These are phyloP conservation scores for Drosophila flavopinicola DNA, from an alignment of 2,888 invertebrate genomes.

Conservation along the genomic window DNA sequence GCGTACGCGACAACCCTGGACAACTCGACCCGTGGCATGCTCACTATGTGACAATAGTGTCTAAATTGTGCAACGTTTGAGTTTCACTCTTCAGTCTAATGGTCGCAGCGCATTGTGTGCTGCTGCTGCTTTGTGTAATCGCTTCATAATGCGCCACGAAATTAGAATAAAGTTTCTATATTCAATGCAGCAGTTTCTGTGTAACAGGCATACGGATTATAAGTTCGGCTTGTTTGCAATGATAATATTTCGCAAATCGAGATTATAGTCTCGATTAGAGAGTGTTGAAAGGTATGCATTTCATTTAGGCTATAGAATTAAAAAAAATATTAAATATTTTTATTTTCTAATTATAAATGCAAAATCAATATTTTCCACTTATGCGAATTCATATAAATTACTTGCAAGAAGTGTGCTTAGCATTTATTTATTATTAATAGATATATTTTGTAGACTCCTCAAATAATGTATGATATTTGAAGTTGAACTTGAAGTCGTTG, in stretches of 20 bases:
- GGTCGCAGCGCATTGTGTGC: conserved; percentile 27
- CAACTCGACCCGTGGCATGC: conserved; percentile 13
- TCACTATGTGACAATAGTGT: conserved; percentile 44
- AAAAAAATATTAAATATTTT: too few relatives aligned
- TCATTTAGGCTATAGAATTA: too few relatives aligned
- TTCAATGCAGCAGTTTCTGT: conserved; percentile 17
- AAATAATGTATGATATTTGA: too few relatives aligned
- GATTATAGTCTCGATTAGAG: neutral
- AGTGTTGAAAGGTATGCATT: too few relatives aligned
- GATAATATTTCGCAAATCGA: neutral
- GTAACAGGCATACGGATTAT: conserved; percentile 12
- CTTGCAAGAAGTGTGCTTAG: too few relatives aligned
- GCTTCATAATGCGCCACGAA: conserved; percentile 63
- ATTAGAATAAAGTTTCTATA: conserved; percentile 52
- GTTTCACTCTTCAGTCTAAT: conserved; percentile 56
- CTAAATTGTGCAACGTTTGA: conserved; percentile 61
- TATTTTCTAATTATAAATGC: too few relatives aligned
- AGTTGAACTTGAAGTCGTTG: too few relatives aligned
- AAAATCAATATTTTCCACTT: too few relatives aligned
- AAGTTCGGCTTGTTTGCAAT: neutral
- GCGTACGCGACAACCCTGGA: conserved; percentile 35
- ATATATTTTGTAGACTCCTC: too few relatives aligned
- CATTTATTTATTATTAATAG: too few relatives aligned
- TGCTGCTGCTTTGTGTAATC: conserved; percentile 53
- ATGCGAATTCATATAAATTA: too few relatives aligned